Conservation (phyloP, 1,140 invertebrate genomes). For the Anadara kagoshimensis region DNA sequence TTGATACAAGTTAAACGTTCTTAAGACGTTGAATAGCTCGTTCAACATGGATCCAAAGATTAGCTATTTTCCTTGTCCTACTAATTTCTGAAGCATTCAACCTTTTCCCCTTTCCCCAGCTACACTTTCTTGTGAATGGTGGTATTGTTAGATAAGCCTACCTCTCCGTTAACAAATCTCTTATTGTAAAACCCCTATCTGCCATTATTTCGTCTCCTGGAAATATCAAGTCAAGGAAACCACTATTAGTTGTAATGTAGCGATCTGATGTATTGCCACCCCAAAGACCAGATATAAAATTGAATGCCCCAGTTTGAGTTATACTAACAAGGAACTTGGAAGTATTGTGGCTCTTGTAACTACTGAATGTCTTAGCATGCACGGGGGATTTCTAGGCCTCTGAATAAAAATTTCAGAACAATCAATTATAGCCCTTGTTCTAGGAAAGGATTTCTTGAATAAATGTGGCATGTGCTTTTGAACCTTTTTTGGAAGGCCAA, state of each 20-base stretch:
- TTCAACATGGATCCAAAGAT: conserved; percentile 15
- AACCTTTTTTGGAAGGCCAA: neutral
- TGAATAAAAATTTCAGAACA: conserved; percentile 16
- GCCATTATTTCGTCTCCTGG: conserved; percentile 19
- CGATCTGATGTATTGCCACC: conserved; percentile 21
- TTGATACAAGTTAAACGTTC: conserved; percentile 5
- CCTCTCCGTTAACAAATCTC: no score
- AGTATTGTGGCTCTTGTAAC: conserved; percentile 24
- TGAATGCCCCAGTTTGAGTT: conserved; percentile 10
- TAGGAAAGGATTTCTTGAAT: conserved; percentile 8
- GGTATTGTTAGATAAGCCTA: no score
- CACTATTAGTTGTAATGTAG: conserved; percentile 12
- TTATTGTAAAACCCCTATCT: conserved; percentile 10
- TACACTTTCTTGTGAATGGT: conserved; percentile 2
- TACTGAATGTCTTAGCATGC: conserved; percentile 12
- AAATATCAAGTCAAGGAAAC: conserved; percentile 1
- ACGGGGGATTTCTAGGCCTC: conserved; percentile 5
- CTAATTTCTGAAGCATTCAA: neutral
- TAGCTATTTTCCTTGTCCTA: conserved; percentile 15
- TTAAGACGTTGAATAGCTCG: conserved; percentile 16
- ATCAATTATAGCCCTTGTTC: conserved; percentile 5
- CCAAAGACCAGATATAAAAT: conserved; percentile 19
- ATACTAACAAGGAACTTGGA: conserved; percentile 17
- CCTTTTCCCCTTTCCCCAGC: neutral
- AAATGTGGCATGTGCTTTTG: conserved; percentile 10